These are phyloP conservation scores for Philotrypesis tridentata DNA, from an alignment of 1,140 invertebrate genomes.

Conservation along the genomic window DNA sequence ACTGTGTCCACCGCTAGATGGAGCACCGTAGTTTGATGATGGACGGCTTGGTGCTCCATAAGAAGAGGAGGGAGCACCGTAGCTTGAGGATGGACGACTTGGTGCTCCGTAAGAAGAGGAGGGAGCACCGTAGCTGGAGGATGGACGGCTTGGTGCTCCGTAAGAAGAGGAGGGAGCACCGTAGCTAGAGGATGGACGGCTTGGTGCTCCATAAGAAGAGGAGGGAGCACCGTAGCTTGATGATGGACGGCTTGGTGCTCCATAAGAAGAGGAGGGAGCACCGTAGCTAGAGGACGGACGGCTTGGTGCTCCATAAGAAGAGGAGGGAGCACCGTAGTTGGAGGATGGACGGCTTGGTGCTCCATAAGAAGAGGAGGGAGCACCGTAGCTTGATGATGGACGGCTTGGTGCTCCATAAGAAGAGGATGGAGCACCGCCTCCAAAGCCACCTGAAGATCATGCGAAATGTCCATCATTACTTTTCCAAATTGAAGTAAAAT, in stretches of 20 bases:
- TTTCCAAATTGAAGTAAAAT: neutral
- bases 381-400: slow-evolving; percentile 64
- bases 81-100: too few species aligned
- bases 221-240: slow-evolving; percentile 61
- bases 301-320: slow-evolving; percentile 44
- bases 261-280: slow-evolving; percentile 62
- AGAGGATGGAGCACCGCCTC: slow-evolving; percentile 62
- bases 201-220: too few species aligned
- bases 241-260: slow-evolving; percentile 5
- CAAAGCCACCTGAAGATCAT: slow-evolving; percentile 59
- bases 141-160: slow-evolving; percentile 56
- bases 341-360: slow-evolving; percentile 68
- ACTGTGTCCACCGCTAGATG: slow-evolving; percentile 63
- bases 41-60: slow-evolving; percentile 52
- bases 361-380: slow-evolving; percentile 46
- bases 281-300: slow-evolving; percentile 70
- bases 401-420: slow-evolving; percentile 56
- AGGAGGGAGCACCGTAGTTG: slow-evolving; percentile 61
- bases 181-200: slow-evolving; percentile 62
- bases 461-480: neutral
- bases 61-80: slow-evolving; percentile 65
- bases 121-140: slow-evolving; percentile 54
- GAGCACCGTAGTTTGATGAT: slow-evolving; percentile 72
- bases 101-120: too few species aligned
- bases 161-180: slow-evolving; percentile 53